A percentile compares a stretch with the other conserved stretches of the same genome.
phyloP scores from a whole-genome alignment of 2,113 vertebrate species.

The Panurus biarmicus region DNA sequence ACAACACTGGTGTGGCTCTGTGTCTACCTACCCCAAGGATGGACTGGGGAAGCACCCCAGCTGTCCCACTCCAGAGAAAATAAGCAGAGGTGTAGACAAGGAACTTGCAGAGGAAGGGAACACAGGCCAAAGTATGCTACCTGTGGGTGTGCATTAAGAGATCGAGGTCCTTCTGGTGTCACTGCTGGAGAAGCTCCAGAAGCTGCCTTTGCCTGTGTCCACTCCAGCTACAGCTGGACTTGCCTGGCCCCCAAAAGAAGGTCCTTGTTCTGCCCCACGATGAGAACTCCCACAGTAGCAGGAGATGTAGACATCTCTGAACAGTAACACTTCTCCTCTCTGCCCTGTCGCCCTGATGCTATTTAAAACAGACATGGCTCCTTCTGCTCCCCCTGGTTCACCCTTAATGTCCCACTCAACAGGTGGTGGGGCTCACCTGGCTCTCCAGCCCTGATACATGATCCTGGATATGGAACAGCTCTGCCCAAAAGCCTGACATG shows the following conservation, averaged over 20 bases:
- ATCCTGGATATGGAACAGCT: conserved; percentile 63
- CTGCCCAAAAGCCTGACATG: conserved; percentile 8
- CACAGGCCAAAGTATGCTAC: conserved; percentile 5
- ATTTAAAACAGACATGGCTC: not conserved
- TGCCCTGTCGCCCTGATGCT: not conserved
- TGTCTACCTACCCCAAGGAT: not conserved
- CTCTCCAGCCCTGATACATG: conserved; percentile 74
- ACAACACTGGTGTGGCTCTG: not conserved
- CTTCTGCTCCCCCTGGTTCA: not conserved
- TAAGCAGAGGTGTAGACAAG: not conserved
- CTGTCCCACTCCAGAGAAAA: not conserved
- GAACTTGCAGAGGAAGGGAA: not conserved
- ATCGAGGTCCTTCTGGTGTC: conserved; percentile 79
- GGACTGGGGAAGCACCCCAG: not conserved
- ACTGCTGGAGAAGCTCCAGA: conserved; percentile 75
- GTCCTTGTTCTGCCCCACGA: not conserved
- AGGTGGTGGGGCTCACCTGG: conserved; percentile 64
- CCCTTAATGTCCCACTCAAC: too few species aligned
- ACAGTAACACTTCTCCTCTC: not conserved
- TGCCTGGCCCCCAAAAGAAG: not conserved
- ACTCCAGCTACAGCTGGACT: conserved; percentile 81
- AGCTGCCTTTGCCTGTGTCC: conserved; percentile 72
- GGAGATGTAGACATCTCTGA: not conserved
- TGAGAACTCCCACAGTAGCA: not conserved
- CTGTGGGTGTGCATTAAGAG: conserved; percentile 76